These are phyloP conservation scores for Nannospalax galili DNA, from an alignment of 2,113 vertebrate species.

Conservation along the genomic window DNA sequence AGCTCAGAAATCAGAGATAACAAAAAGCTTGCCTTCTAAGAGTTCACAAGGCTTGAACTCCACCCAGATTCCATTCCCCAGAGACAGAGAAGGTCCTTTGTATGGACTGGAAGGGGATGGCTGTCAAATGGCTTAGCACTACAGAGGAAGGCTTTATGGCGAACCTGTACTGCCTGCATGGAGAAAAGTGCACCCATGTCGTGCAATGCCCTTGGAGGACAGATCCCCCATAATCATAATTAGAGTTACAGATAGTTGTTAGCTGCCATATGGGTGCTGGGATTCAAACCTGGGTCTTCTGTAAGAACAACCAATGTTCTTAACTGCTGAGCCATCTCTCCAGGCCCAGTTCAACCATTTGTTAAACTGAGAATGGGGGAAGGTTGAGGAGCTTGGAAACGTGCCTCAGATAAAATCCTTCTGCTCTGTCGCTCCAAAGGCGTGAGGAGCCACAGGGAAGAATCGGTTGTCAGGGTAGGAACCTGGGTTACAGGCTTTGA, in stretches of 20 bases:
- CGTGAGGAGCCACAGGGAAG: neutral
- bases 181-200: no score
- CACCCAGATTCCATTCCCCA: neutral
- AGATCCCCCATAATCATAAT: no score
- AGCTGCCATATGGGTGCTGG: no score
- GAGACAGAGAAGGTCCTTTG: neutral
- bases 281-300: no score
- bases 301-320: no score
- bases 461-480: neutral
- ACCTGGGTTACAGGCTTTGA: neutral
- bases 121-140: neutral
- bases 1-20: slow-evolving; percentile 26
- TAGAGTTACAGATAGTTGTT: no score
- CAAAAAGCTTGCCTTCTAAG: neutral
- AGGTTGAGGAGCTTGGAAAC: neutral
- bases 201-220: no score
- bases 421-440: neutral
- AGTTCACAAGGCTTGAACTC: neutral
- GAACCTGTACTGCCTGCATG: no score
- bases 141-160: neutral
- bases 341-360: neutral
- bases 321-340: no score
- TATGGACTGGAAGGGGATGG: neutral
- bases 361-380: neutral
- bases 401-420: neutral